Conservation (phyloP, 2,797 vertebrate genomes). For the Acipenser ruthenus region DNA sequence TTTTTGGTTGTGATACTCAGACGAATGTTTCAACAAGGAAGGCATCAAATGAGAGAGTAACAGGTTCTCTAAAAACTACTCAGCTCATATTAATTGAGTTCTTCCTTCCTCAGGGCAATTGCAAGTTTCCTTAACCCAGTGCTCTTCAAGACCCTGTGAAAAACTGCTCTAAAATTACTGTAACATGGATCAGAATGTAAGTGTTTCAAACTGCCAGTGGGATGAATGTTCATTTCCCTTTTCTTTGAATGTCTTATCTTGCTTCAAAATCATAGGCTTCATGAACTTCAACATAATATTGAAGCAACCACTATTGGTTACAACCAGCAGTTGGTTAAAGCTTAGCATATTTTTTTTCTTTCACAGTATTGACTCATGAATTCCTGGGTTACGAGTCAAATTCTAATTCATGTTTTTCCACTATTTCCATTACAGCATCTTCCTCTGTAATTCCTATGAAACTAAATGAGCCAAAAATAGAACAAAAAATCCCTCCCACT, state of each 20-base stretch:
- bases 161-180: background rate
- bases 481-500: slow-evolving; percentile 10
- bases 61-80: too few species aligned
- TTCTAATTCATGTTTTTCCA: background rate
- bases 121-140: slow-evolving; percentile 1
- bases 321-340: too few species aligned
- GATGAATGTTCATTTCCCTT: background rate
- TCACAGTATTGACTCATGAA: background rate
- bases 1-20: background rate
- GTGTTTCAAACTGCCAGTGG: background rate
- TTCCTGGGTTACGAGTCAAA: slow-evolving; percentile 5
- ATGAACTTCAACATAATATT: too few species aligned
- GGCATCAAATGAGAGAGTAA: too few species aligned
- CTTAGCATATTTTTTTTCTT: background rate
- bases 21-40: too few species aligned
- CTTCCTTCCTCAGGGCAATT: background rate
- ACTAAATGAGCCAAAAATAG: slow-evolving; percentile 3
- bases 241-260: too few species aligned
- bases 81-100: too few species aligned
- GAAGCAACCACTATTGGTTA: too few species aligned
- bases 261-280: too few species aligned
- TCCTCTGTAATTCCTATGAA: slow-evolving; percentile 16
- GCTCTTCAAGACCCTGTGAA: background rate
- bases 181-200: background rate
- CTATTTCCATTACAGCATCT: background rate